phyloP scores from a whole-genome alignment of 2,797 vertebrate genomes.

The Uromys caudimaculatus region DNA sequence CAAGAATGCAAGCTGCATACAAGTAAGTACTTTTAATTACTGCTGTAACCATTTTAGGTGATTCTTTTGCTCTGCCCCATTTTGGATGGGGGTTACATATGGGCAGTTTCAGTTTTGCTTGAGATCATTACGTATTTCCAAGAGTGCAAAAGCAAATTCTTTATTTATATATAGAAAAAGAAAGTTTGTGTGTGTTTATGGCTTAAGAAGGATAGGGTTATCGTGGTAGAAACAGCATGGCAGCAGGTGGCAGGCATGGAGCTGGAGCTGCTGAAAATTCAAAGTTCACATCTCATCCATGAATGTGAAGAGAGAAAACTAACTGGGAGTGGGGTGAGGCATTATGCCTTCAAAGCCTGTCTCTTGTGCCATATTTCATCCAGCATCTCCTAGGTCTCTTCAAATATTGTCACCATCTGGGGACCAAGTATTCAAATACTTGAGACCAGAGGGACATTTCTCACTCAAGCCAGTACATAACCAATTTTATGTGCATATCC shows the following conservation, averaged over 20 bases:
- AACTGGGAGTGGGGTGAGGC: background rate
- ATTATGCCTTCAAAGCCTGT: background rate
- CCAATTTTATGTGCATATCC: background rate
- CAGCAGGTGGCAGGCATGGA: background rate
- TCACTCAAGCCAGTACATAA: background rate
- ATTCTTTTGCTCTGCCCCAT: background rate
- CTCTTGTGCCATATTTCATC: background rate
- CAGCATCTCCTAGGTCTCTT: background rate
- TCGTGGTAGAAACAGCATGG: background rate
- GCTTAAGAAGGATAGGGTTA: background rate
- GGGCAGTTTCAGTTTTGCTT: background rate
- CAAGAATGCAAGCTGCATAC: background rate
- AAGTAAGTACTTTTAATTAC: slow-evolving; percentile 4
- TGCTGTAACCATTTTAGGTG: background rate
- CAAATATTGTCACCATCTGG: background rate
- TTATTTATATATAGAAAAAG: background rate
- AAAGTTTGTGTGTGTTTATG: no score
- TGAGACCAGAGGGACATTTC: background rate
- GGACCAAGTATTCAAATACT: background rate
- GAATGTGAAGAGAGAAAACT: background rate
- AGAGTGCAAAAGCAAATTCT: slow-evolving; percentile 41
- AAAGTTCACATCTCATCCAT: background rate
- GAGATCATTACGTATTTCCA: slow-evolving; percentile 16
- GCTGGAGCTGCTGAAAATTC: no score
- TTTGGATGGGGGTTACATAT: background rate